Conservation (phyloP, 2,797 vertebrate species). For the Labeo calbasu region DNA sequence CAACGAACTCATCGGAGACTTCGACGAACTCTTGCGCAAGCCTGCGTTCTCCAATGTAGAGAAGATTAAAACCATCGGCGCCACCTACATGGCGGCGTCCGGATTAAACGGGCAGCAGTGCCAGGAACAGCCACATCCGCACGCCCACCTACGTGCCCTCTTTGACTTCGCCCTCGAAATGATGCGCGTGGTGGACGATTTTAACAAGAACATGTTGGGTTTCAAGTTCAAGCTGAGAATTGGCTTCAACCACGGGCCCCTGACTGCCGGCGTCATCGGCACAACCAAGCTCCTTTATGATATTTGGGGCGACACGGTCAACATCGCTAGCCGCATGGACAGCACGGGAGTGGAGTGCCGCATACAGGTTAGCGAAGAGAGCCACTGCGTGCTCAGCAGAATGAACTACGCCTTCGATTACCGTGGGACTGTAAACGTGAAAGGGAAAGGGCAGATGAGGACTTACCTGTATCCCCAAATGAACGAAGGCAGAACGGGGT, state of each 20-base stretch:
- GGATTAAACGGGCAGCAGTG: slow-evolving; percentile 89
- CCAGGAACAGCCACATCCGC: slow-evolving; percentile 78
- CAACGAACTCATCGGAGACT: slow-evolving; percentile 96
- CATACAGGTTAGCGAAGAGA: slow-evolving; percentile 97
- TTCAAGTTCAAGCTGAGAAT: slow-evolving; percentile 97
- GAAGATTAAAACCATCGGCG: slow-evolving; percentile 99
- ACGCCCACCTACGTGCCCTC: slow-evolving; percentile 88
- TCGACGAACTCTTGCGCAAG: slow-evolving; percentile 91
- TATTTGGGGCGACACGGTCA: slow-evolving; percentile 99
- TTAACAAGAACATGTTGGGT: slow-evolving; percentile 99
- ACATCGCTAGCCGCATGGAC: slow-evolving; percentile 99
- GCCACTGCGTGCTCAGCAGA: slow-evolving; percentile 87
- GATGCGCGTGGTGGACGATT: slow-evolving; percentile 97
- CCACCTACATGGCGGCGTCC: slow-evolving; percentile 97
- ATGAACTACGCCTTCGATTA: slow-evolving; percentile 98
- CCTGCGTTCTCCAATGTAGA: slow-evolving; percentile 89
- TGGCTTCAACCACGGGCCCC: slow-evolving; percentile 95
- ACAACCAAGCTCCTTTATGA: slow-evolving; percentile 97
- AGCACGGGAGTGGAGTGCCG: slow-evolving; percentile 96
- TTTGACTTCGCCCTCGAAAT: slow-evolving; percentile 97
- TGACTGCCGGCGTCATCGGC: slow-evolving; percentile 96
- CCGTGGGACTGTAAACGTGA: slow-evolving; percentile 96
- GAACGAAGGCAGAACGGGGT: slow-evolving; percentile 74
- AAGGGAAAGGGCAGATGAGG: slow-evolving; percentile 99
- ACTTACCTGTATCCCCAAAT: slow-evolving; percentile 96